phyloP scores from a whole-genome alignment of 2,113 vertebrate genomes.

The Eulemur macaco region DNA sequence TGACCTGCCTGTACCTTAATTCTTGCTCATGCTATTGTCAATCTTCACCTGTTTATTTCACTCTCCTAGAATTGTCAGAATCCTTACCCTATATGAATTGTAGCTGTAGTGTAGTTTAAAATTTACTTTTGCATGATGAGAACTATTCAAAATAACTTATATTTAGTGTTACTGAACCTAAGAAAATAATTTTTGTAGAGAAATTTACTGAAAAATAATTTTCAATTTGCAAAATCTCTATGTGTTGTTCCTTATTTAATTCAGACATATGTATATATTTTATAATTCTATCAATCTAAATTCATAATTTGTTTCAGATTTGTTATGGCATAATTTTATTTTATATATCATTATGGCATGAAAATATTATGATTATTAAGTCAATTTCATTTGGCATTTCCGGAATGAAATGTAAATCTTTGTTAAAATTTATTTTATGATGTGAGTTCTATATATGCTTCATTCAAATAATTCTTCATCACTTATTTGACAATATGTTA shows the following conservation, averaged over 20 bases:
- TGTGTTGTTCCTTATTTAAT: neutral
- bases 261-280: neutral
- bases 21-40: neutral
- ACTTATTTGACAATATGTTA: neutral
- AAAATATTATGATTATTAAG: neutral
- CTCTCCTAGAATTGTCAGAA: neutral
- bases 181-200: neutral
- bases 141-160: conserved; percentile 13
- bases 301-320: neutral
- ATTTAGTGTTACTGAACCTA: neutral
- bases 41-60: neutral
- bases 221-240: neutral
- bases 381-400: neutral
- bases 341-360: neutral
- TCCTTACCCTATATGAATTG: neutral
- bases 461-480: neutral
- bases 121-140: neutral
- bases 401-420: neutral
- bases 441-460: neutral
- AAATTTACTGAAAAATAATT: neutral
- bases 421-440: neutral
- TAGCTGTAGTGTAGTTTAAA: neutral
- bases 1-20: neutral
- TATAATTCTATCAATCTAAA: neutral
- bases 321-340: neutral